Evolutionary conservation across 2,888 invertebrate genomes (phyloP), one percentile per base, ranked within the genome.

Genomic region (Branchellion lobata): DNA sequence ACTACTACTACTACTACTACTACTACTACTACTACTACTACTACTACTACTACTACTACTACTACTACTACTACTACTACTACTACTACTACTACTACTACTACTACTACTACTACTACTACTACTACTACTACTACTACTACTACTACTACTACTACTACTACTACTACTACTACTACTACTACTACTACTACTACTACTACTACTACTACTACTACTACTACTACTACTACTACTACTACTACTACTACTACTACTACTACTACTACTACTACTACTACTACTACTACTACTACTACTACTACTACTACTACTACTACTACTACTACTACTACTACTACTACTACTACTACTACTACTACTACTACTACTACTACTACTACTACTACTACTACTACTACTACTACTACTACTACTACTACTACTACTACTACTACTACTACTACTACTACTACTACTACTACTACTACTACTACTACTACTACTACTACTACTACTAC

Each of bases 251-350:
- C 73, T 73, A 73, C 73, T 73, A 73, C 40, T 73, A 40, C 73
- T 5, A 73, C 36, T 65, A 65, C 65, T 65, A 71, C 71, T 71
- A 71, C 71, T 71, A 71, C 71, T 71, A 71, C 71, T 75, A 75
- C 76, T 75, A 75, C 76, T 75, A 75, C 57, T 75, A 53, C 76
- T 75, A 75, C 76, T 75, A 51, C 1, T 75, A 75, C 76, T 75
- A 75, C 47, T 75, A 47, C 75, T 47, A 40, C 57, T 75, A 53
- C 57, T 75, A 75, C 76, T 51, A 53, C 76, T 75, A 75, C 76
- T 75, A 75, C 57, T 75, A 75, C 76, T 75, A 75, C 76, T 75
- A 75, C 76, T 75, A 75, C 76, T 75, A 75, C 47, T 75, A 75
- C 47, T 75, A 75, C 71, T 71, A 71, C 71, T 71, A 71, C 71